phyloP scores from a whole-genome alignment of 2,113 vertebrate species.

The Hemicordylus capensis region DNA sequence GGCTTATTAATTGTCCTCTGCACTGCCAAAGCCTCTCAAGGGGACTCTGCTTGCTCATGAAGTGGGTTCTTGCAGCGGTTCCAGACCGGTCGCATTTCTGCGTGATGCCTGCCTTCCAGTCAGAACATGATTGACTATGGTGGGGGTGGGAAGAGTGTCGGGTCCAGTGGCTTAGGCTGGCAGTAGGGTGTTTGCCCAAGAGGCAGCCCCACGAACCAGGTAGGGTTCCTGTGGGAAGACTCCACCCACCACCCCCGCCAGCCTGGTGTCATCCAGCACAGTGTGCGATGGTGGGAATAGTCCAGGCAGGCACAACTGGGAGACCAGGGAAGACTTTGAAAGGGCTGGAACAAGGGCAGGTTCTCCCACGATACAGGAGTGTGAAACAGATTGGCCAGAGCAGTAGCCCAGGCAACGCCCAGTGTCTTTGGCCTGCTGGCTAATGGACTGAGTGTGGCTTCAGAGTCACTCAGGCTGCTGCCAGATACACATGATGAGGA shows the following conservation, averaged over 20 bases:
- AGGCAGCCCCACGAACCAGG: not conserved
- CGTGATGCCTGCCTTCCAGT: not conserved
- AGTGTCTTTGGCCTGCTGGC: not conserved
- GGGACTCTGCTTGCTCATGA: not conserved
- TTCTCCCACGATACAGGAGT: not conserved
- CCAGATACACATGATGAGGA: not conserved
- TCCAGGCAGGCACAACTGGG: not conserved
- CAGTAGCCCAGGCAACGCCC: not conserved
- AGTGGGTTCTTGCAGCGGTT: not conserved
- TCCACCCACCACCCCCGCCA: too few relatives aligned
- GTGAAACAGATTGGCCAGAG: constrained; percentile 8
- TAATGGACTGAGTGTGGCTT: not conserved
- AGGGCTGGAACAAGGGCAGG: not conserved
- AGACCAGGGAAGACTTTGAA: not conserved
- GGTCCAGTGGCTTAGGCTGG: not conserved
- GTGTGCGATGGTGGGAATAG: not conserved
- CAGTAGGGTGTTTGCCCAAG: not conserved
- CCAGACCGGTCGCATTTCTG: not conserved
- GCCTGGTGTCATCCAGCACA: not conserved
- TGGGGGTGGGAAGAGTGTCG: not conserved
- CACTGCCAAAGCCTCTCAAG: not conserved
- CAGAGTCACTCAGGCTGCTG: not conserved
- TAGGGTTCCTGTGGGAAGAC: not conserved
- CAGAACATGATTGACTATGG: not conserved
- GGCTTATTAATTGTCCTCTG: not conserved